Percentiles rank a stretch among this genome's conserved stretches.
Evolutionary conservation across 1,140 invertebrate species (phyloP).

Genomic region (Aphis craccivora): DNA sequence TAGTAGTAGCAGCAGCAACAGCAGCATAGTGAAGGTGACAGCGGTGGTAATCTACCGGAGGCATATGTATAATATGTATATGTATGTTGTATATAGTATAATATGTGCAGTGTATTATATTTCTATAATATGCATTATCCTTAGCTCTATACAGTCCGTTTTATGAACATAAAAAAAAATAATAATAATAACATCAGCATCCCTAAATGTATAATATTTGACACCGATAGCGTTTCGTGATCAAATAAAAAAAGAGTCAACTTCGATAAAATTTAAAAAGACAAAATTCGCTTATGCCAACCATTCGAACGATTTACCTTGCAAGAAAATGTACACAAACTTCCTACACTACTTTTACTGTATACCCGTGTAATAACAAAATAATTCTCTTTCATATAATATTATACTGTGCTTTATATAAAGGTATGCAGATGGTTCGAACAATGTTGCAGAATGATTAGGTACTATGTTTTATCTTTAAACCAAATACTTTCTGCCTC

Average conservation of each 20-base stretch:
- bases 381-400: background rate
- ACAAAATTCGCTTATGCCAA: background rate
- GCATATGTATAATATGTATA: background rate
- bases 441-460: background rate
- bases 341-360: background rate
- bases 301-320: background rate
- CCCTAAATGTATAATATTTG: background rate
- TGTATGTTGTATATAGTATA: background rate
- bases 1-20: background rate
- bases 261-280: background rate
- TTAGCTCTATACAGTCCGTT: background rate
- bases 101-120: constrained; percentile 2
- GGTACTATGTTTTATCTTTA: background rate
- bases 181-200: background rate
- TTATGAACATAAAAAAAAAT: background rate
- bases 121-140: background rate
- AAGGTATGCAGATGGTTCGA: background rate
- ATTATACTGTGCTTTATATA: background rate
- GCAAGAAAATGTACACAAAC: background rate
- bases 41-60: background rate
- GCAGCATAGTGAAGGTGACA: background rate
- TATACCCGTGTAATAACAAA: background rate
- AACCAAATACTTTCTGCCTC: background rate
- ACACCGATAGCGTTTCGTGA: background rate
- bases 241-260: constrained; percentile 8